Evolutionary conservation across 2,113 vertebrate species (phyloP).

Genomic region (Eretmochelys imbricata): DNA sequence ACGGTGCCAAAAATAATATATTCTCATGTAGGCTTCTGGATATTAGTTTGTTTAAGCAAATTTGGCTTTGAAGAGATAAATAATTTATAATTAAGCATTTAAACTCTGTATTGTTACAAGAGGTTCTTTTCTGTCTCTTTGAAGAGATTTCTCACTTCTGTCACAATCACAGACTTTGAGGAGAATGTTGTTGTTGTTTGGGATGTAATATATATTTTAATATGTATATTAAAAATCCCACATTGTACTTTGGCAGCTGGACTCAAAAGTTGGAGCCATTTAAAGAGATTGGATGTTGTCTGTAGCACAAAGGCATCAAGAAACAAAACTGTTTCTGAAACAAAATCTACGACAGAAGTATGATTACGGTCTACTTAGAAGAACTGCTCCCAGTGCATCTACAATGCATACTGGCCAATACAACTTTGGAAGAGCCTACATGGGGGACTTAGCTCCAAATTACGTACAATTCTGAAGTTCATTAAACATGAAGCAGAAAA

Average conservation of each 20-base stretch:
- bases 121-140: not conserved
- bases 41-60: conserved; percentile 37
- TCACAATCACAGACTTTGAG: not conserved
- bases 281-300: not conserved
- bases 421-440: not conserved
- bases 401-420: not conserved
- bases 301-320: not conserved
- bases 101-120: not conserved
- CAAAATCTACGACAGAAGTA: conserved; percentile 38
- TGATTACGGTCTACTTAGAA: conserved; percentile 26
- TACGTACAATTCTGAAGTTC: not conserved
- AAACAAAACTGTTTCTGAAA: conserved; percentile 8
- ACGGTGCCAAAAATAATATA: not conserved
- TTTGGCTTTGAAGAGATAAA: conserved; percentile 16
- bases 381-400: not conserved
- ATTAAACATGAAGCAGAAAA: not conserved
- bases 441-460: not conserved
- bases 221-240: not conserved
- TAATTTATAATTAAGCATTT: no score
- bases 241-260: not conserved
- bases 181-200: not conserved
- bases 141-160: not conserved
- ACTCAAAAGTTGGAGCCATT: not conserved
- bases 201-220: not conserved
- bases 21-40: not conserved